Percentiles rank a stretch among this genome's conserved stretches.
These are phyloP conservation scores for Crioceris asparagi DNA, from an alignment of 2,888 invertebrate genomes.

Conservation along the genomic window DNA sequence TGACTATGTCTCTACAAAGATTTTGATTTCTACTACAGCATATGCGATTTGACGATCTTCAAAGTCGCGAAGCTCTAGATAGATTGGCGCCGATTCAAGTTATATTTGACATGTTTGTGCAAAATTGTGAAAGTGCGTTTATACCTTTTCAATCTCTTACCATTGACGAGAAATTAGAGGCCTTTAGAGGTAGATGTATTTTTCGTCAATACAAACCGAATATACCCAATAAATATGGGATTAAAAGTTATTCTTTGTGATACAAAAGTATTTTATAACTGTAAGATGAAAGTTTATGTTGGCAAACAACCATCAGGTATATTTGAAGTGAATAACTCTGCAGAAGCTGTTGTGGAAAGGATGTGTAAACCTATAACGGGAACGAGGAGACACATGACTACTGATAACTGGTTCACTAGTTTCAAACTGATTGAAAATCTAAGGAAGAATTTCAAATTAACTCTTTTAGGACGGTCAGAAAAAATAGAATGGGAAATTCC, in stretches of 20 bases:
- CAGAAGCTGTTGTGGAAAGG: not conserved
- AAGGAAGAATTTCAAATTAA: too few species aligned
- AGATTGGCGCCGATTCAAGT: not conserved
- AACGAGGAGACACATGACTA: not conserved
- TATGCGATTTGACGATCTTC: constrained; percentile 1
- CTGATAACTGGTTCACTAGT: too few species aligned
- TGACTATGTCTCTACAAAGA: constrained; percentile 1
- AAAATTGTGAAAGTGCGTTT: not conserved
- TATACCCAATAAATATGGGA: not conserved
- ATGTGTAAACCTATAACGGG: not conserved
- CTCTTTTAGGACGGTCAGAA: not conserved
- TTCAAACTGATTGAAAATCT: too few species aligned
- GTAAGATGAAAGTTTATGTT: not conserved
- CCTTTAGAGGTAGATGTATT: not conserved
- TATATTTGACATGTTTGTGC: constrained; percentile 1
- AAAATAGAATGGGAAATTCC: not conserved
- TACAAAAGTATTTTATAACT: not conserved
- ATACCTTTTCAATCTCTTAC: not conserved
- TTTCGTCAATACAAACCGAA: not conserved
- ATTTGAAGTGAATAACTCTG: not conserved
- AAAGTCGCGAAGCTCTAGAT: not conserved
- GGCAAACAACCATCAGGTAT: not conserved
- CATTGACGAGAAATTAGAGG: constrained; percentile 1
- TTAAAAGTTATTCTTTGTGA: not conserved
- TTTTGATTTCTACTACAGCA: constrained; percentile 3